These are phyloP conservation scores for Parambassis ranga DNA, from an alignment of 2,797 vertebrate genomes.

Conservation along the genomic window DNA sequence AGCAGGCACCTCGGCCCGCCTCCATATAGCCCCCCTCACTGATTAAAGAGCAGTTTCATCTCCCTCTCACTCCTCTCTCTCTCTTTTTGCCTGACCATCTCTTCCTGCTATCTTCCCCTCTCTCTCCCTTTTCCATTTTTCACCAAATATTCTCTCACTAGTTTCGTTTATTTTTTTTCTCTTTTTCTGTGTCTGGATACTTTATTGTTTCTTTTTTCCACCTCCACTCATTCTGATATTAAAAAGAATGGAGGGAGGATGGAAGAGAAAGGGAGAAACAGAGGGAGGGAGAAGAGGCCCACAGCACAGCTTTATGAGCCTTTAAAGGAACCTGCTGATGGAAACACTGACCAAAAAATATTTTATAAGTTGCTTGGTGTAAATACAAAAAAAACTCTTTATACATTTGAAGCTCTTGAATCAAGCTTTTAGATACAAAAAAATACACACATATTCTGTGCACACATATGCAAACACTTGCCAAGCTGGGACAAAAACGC, in stretches of 20 bases:
- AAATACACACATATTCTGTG: neutral
- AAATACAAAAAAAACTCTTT: no score
- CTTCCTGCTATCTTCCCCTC: neutral
- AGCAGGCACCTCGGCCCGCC: conserved; percentile 74
- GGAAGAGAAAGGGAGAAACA: conserved; percentile 15
- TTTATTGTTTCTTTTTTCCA: neutral
- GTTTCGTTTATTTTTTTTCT: neutral
- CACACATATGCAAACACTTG: conserved; percentile 13
- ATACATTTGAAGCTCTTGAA: no score
- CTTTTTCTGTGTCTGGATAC: neutral
- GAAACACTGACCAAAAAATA: neutral
- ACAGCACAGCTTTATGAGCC: conserved; percentile 25
- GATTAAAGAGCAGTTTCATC: conserved; percentile 70
- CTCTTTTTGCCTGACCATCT: conserved; percentile 19
- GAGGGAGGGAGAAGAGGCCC: neutral
- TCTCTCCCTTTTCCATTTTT: conserved; percentile 1
- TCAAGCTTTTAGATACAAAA: conserved; percentile 12
- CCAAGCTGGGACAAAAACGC: conserved; percentile 29
- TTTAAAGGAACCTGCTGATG: conserved; percentile 18
- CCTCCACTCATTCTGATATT: neutral
- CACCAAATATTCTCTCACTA: neutral
- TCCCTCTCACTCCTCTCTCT: conserved; percentile 17
- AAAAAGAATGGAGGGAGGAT: conserved; percentile 6
- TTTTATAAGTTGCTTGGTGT: no score
- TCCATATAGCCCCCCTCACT: conserved; percentile 63